These are phyloP conservation scores for Silvanus unidentatus DNA, from an alignment of 2,888 invertebrate species.

Conservation along the genomic window DNA sequence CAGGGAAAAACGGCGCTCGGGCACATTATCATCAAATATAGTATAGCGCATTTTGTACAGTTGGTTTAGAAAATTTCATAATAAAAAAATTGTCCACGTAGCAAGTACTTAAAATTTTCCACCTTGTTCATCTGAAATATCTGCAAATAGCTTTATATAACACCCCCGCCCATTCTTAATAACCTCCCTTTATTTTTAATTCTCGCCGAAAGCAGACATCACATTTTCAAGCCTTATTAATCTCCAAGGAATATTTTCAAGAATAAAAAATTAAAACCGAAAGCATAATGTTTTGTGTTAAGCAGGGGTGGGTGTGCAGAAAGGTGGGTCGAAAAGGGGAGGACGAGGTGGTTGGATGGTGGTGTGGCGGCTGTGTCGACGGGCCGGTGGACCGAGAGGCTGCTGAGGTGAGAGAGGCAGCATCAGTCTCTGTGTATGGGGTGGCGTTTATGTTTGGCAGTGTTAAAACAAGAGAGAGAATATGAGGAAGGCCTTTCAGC, in stretches of 20 bases:
- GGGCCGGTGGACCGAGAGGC: too few relatives aligned
- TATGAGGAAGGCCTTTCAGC: slow-evolving; percentile 5
- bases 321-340: slow-evolving; percentile 10
- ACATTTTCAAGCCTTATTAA: slow-evolving; percentile 45
- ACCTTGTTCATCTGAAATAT: slow-evolving; percentile 23
- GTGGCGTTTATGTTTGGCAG: too few relatives aligned
- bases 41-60: too few relatives aligned
- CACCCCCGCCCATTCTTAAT: slow-evolving; percentile 26
- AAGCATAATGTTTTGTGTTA: slow-evolving; percentile 43
- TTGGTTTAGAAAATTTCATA: slow-evolving; percentile 11
- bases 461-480: too few relatives aligned
- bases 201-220: slow-evolving; percentile 40
- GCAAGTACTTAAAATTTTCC: slow-evolving; percentile 20
- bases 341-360: slow-evolving; percentile 9
- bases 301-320: slow-evolving; percentile 9
- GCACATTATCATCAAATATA: too few relatives aligned
- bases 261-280: slow-evolving; percentile 45
- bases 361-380: not conserved
- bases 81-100: slow-evolving; percentile 25
- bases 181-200: slow-evolving; percentile 41
- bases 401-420: too few relatives aligned
- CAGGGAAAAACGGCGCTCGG: too few relatives aligned
- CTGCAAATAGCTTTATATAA: slow-evolving; percentile 17
- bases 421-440: too few relatives aligned
- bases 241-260: slow-evolving; percentile 43